phyloP scores from a whole-genome alignment of 2,888 invertebrate genomes.

The Hydropsyche betteni region DNA sequence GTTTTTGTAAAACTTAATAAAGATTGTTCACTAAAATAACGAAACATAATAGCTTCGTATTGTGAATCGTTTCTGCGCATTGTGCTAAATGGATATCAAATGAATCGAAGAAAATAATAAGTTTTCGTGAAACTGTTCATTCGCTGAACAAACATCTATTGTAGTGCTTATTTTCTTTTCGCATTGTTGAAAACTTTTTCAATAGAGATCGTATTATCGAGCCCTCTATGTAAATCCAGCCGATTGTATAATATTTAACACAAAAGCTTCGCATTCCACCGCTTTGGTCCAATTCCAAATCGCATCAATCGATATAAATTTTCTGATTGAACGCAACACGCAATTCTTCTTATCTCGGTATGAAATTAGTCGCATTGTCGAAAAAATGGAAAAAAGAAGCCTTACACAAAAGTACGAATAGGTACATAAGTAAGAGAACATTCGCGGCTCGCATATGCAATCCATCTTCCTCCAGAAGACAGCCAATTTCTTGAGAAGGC shows the following conservation, averaged over 20 bases:
- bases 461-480: constrained; percentile 37
- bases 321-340: too few relatives aligned
- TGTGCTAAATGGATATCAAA: too few relatives aligned
- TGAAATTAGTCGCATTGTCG: constrained; percentile 20
- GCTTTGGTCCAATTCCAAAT: too few relatives aligned
- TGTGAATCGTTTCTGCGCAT: too few relatives aligned
- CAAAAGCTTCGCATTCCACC: too few relatives aligned
- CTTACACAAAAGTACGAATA: neutral
- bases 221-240: constrained; percentile 9
- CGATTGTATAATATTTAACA: neutral
- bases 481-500: constrained; percentile 31
- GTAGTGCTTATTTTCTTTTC: neutral
- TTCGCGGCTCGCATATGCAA: constrained; percentile 2
- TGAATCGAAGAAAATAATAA: neutral
- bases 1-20: too few relatives aligned
- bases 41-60: too few relatives aligned
- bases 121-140: constrained; percentile 10
- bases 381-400: neutral
- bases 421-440: neutral
- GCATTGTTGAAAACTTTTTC: constrained; percentile 26
- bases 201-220: constrained; percentile 16
- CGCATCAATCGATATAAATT: too few relatives aligned
- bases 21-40: too few relatives aligned
- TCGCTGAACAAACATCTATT: constrained; percentile 17
- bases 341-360: neutral